Conservation (phyloP, 2,888 invertebrate species). For the Parasteatoda lunata region DNA sequence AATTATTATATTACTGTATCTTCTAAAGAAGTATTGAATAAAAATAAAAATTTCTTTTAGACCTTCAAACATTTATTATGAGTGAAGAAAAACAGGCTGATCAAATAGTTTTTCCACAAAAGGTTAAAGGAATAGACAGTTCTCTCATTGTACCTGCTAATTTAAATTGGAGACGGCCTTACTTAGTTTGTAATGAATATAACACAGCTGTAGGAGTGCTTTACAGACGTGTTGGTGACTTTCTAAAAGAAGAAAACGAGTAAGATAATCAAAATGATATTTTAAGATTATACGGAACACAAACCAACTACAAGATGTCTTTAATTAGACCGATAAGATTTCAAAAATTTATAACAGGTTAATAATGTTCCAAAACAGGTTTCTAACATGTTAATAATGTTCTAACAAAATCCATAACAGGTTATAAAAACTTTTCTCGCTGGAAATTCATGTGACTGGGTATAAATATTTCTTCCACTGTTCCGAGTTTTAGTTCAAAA, state of each 20-base stretch:
- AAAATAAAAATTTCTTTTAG: background rate
- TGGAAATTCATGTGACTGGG: too few relatives aligned
- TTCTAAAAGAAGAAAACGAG: slow-evolving; percentile 32
- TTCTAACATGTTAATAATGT: background rate
- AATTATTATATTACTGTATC: too few relatives aligned
- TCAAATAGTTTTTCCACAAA: slow-evolving; percentile 35
- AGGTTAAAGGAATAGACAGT: slow-evolving; percentile 14
- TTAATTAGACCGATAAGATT: background rate
- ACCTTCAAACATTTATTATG: slow-evolving; percentile 56
- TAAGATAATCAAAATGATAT: background rate
- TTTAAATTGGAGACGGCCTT: slow-evolving; percentile 3
- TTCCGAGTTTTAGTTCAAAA: too few relatives aligned
- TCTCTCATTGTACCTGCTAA: slow-evolving; percentile 36
- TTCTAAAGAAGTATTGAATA: too few relatives aligned
- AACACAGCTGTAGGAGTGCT: slow-evolving; percentile 54
- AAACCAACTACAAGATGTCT: too few relatives aligned
- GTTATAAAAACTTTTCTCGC: too few relatives aligned
- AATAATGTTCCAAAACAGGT: background rate
- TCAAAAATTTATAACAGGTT: background rate
- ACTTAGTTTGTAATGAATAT: slow-evolving; percentile 28
- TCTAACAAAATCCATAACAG: too few relatives aligned
- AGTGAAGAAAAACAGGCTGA: background rate
- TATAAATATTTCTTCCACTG: too few relatives aligned
- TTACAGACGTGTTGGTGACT: slow-evolving; percentile 57
- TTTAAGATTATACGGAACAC: too few relatives aligned